Evolutionary conservation across 2,888 invertebrate genomes (phyloP), one percentile per base, ranked within the genome.

Genomic region (Pecten maximus): DNA sequence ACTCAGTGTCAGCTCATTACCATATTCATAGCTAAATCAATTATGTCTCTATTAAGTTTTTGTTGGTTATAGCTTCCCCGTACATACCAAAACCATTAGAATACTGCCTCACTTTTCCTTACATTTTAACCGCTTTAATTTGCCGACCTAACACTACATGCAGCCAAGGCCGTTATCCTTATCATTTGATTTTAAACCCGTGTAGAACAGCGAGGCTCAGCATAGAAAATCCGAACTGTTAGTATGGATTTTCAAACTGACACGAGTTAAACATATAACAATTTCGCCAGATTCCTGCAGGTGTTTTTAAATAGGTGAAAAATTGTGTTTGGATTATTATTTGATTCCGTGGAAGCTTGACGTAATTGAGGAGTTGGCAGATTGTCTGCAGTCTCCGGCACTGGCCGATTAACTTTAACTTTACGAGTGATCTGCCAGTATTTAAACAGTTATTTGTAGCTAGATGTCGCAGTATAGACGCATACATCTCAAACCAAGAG

Each of bases 251-350:
- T n/a, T 12, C 28, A n/a, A 60, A n/a, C 28, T 60, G 28, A 60
- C 60, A 28, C n/a, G 16, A 60, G 60, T 28, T 6, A 60, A 60
- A 60, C 60, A 60, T 60, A n/a, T 8, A 60, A 60, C 60, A 60
- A 28, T 28, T 60, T 60, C 28, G 4, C 60, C 6, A 60, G 28
- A 60, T 60, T 60, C 60, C 60, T 28, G 16, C n/a, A 3, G 60
- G 60, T 60, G 60, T n/a, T 60, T 60, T n/a, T 60, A 60, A 60
- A 16, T 60, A 60, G n/a, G 10, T 60, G 60, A 60, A 60, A 60
- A 60, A 28, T 60, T 28, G 60, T 28, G 60, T 10, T 44, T 28
- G 60, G 60, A 60, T 60, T 60, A 60, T 60, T 60, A 60, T 60
- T 60, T 60, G 60, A 60, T 28, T 60, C 60, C 28, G 60, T n/a